A percentile compares a stretch with the other conserved stretches of the same genome.
These are phyloP conservation scores for Brachyhypopomus gauderio DNA, from an alignment of 2,113 vertebrate genomes.

Conservation along the genomic window DNA sequence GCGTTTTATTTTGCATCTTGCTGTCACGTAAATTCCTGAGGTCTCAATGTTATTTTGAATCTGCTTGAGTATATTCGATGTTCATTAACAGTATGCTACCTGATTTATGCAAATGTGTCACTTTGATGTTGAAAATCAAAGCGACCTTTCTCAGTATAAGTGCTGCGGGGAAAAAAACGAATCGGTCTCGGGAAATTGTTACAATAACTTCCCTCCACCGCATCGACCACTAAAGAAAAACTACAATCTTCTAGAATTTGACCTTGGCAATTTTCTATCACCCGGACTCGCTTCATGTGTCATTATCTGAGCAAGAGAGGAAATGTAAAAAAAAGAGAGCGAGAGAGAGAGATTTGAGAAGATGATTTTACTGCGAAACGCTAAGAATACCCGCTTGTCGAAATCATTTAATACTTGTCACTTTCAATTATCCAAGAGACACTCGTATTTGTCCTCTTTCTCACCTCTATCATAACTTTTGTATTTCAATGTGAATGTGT, in stretches of 20 bases:
- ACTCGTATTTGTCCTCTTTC: neutral
- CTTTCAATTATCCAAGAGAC: conserved; percentile 67
- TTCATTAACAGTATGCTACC: neutral
- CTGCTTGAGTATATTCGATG: neutral
- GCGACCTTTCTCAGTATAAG: conserved; percentile 49
- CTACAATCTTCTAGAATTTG: conserved; percentile 58
- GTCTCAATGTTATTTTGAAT: neutral
- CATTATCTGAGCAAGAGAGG: conserved; percentile 62
- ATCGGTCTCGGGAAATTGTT: conserved; percentile 65
- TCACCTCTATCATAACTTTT: conserved; percentile 14
- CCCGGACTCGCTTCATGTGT: conserved; percentile 50
- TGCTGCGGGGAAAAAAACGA: conserved; percentile 55
- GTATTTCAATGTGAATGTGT: neutral
- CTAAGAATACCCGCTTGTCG: conserved; percentile 56
- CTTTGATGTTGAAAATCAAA: conserved; percentile 64
- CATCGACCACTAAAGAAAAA: conserved; percentile 62
- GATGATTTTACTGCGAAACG: conserved; percentile 65
- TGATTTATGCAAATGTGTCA: conserved; percentile 10
- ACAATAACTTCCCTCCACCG: conserved; percentile 72
- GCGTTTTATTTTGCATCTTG: no score
- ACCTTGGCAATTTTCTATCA: conserved; percentile 68
- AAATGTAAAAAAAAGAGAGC: conserved; percentile 57
- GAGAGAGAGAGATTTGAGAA: conserved; percentile 59
- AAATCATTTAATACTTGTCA: conserved; percentile 71
- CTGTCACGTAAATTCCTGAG: no score